These are phyloP conservation scores for Coranthus polyacanthus DNA, from an alignment of 2,797 vertebrate genomes.

Conservation along the genomic window DNA sequence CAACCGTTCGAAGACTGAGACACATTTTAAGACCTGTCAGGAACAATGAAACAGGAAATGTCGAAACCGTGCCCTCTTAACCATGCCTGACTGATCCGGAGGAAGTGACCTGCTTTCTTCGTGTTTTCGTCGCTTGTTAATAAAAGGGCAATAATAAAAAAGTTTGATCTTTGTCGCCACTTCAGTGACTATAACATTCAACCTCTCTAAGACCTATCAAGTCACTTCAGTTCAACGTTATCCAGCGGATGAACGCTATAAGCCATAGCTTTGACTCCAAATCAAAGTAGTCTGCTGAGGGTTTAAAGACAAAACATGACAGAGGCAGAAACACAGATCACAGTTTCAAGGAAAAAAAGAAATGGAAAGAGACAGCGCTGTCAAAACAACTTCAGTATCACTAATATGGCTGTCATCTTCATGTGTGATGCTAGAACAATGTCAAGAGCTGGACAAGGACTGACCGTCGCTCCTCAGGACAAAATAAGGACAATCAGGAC, in stretches of 20 bases:
- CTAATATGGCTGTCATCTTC: slow-evolving; percentile 51
- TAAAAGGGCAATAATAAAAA: slow-evolving; percentile 1
- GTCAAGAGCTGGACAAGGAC: slow-evolving; percentile 37
- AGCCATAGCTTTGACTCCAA: slow-evolving; percentile 11
- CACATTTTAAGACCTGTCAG: slow-evolving; percentile 33
- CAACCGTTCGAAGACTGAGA: slow-evolving; percentile 23
- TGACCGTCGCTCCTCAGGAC: slow-evolving; percentile 33
- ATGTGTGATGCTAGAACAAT: slow-evolving; percentile 39
- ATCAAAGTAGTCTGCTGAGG: slow-evolving; percentile 17
- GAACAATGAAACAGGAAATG: slow-evolving; percentile 25
- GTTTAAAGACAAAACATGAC: slow-evolving; percentile 10
- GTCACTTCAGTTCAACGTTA: slow-evolving; percentile 3
- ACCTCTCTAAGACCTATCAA: slow-evolving; percentile 10
- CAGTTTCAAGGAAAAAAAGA: slow-evolving; percentile 43
- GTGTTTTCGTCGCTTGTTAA: slow-evolving; percentile 17
- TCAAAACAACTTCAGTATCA: slow-evolving; percentile 59
- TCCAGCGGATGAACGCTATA: slow-evolving; percentile 21
- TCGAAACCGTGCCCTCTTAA: slow-evolving; percentile 3
- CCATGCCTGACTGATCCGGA: slow-evolving; percentile 9
- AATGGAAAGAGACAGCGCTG: slow-evolving; percentile 53
- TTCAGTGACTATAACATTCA: background rate
- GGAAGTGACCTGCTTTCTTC: slow-evolving; percentile 26
- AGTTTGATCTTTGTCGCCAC: background rate
- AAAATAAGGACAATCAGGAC: background rate
- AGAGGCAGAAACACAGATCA: slow-evolving; percentile 41